Evolutionary conservation across 1,140 invertebrate genomes (phyloP), one percentile per base, ranked within the genome.

Genomic region (Steinernema khuongi): DNA sequence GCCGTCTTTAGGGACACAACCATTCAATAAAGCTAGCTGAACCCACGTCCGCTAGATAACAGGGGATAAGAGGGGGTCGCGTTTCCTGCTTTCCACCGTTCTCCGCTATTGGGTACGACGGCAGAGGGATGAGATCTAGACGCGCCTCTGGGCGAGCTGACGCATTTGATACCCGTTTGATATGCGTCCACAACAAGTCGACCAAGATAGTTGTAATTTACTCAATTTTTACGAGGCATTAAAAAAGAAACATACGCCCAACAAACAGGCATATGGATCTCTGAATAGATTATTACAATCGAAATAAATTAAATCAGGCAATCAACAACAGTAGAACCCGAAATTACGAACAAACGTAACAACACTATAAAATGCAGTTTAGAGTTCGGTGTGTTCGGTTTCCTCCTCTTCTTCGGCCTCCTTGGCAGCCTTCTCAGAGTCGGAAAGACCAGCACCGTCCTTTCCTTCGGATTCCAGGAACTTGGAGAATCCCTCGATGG

Each of bases 401-500:
- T 72, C 43, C 50, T 78, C 79, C 11, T 72, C 82, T 33, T 83
- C 82, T 41, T 83, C 83, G 22, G 74, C 82, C 69, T 84, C 83
- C 68, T 82, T 78, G 28, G 70, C 83, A 30, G 80, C 83, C 77
- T 84, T 82, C 31, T 85, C 82, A n/a, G 75, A 74, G 30, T 84
- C 82, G 44, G 81, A 84, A 67, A 77, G 74, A 36, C 83, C 83
- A 73, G 88, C 87, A 41, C 89, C 89, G 67, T 89, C 89, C 73
- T 91, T 91, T 71, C 88, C 88, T 81, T 89, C 90, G 43, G 89
- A 89, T 85, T 96, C 93, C 60, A 99, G 86, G 89, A 99, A 99
- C 87, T 96, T 93, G 68, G 90, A 89, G 79, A 99, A 89, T 74
- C 90, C 95, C 83, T 95, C 94, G 78, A 98, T 88, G 78, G 94